Conservation (phyloP, 2,797 vertebrate genomes). For the Cynopterus sphinx region DNA sequence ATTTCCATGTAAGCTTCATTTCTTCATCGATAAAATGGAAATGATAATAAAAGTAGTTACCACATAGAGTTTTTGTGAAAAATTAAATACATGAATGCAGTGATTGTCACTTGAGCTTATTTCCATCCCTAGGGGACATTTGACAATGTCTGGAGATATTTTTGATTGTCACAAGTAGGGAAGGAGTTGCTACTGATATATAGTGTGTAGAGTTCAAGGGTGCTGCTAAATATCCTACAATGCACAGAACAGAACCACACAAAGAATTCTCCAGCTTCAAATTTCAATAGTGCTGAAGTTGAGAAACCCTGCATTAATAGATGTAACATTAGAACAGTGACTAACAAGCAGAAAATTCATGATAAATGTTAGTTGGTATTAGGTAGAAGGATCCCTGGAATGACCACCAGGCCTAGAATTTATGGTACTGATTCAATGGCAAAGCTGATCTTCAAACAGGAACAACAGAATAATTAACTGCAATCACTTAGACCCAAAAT, state of each 20-base stretch:
- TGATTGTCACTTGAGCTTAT: not conserved
- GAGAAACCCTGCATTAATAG: not conserved
- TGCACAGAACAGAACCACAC: not conserved
- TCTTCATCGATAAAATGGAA: not conserved
- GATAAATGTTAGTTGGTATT: not conserved
- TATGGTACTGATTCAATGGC: not conserved
- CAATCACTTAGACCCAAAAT: not conserved
- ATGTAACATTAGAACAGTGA: not conserved
- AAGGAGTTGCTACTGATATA: not conserved
- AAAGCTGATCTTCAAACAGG: not conserved
- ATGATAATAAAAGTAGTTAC: not conserved
- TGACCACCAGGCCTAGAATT: not conserved
- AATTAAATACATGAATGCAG: not conserved
- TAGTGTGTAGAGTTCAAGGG: not conserved
- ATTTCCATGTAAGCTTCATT: not conserved
- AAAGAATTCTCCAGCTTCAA: not conserved
- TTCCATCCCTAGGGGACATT: not conserved
- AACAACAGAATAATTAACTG: not conserved
- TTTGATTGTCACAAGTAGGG: not conserved
- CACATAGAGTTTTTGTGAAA: not conserved
- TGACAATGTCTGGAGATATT: not conserved
- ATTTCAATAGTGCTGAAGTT: not conserved
- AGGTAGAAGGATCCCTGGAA: not conserved
- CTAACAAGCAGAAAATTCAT: not conserved
- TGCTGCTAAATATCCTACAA: not conserved